A percentile compares a stretch with the other conserved stretches of the same genome.
phyloP scores from a whole-genome alignment of 30 jellyfish, hydroid and myxozoan genomes.

The Calvadosia cruxmelitensis region DNA sequence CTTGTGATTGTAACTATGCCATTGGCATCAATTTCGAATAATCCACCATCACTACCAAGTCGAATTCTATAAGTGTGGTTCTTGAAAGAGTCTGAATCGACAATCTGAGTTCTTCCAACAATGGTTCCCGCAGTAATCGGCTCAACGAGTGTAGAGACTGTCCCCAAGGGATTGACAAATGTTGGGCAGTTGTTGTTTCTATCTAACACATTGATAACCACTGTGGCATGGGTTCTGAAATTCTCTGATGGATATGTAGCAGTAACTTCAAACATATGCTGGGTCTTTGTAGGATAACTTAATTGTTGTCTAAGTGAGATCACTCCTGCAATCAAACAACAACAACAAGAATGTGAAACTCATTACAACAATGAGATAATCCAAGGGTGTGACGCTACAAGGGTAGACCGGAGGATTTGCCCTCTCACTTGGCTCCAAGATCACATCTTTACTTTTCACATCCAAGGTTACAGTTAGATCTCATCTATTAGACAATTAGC shows the following conservation, averaged over 20 bases:
- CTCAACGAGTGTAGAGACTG: not conserved
- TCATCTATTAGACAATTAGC: too few relatives aligned
- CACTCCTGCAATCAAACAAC: not conserved
- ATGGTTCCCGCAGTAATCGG: not conserved
- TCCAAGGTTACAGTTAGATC: too few relatives aligned
- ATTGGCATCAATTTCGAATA: conserved; percentile 40
- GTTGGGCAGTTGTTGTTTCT: conserved; percentile 55
- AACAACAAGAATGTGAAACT: too few relatives aligned
- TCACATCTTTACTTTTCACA: too few relatives aligned
- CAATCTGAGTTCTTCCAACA: conserved; percentile 6
- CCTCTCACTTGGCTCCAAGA: too few relatives aligned
- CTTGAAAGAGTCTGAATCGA: conserved; percentile 40
- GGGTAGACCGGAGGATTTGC: not conserved
- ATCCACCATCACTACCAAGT: conserved; percentile 41
- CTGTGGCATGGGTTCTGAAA: conserved; percentile 34
- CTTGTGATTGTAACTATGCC: conserved; percentile 59
- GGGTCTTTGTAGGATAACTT: conserved; percentile 27
- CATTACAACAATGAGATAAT: not conserved
- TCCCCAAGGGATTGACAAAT: not conserved
- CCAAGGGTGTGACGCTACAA: not conserved
- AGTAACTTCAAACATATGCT: conserved; percentile 48
- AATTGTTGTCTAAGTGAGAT: conserved; percentile 2
- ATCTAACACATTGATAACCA: conserved; percentile 48
- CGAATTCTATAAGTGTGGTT: conserved; percentile 43
- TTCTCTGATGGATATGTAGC: conserved; percentile 30